Evolutionary conservation across 2,113 vertebrate genomes (phyloP), one percentile per base, ranked within the genome.

Genomic region (Limnothrissa miodon): DNA sequence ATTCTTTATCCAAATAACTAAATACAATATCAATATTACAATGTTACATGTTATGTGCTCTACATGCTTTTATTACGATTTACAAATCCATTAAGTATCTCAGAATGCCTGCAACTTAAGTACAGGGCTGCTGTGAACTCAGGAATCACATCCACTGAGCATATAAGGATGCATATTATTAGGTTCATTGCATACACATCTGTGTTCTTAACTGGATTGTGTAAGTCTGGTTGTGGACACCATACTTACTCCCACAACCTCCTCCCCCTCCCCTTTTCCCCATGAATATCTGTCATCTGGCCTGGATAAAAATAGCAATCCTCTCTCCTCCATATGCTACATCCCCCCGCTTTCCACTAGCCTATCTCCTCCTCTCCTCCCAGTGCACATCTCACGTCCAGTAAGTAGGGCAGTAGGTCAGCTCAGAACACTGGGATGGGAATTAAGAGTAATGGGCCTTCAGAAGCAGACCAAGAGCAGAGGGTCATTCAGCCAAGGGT

Each of bases 331-430:
- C 87, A 90, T 92, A 85, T 89, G 89, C 90, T 90, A 89, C 87
- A 88, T 87, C 89, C 89, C 90, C 85, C 89, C 82, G 84, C 90
- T 91, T 89, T 90, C 86, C 33, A 15, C 19, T 29, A 8, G n/a
- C 29, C 88, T 79, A 85, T 79, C 86, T 80, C 70, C 83, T 89
- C 78, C 87, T 79, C 89, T 80, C 70, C 70, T 89, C 90, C 85
- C 89, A 74, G 15, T 48, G 33, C 83, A 81, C 78, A 90, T 90
- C 88, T 84, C 87, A 87, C 36, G 11, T 9, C 86, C 89, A 86
- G 87, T 91, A 95, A 95, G 92, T 95, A 94, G 94, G 94, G 92
- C 92, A 95, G 91, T 94, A 90, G 94, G 87, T 84, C 94, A 93
- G 90, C 86, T 33, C 10, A 13, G 89, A 92, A 84, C 46, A 88